Evolutionary conservation across 2,113 vertebrate genomes (phyloP).

Genomic region (Cyrtonyx montezumae): DNA sequence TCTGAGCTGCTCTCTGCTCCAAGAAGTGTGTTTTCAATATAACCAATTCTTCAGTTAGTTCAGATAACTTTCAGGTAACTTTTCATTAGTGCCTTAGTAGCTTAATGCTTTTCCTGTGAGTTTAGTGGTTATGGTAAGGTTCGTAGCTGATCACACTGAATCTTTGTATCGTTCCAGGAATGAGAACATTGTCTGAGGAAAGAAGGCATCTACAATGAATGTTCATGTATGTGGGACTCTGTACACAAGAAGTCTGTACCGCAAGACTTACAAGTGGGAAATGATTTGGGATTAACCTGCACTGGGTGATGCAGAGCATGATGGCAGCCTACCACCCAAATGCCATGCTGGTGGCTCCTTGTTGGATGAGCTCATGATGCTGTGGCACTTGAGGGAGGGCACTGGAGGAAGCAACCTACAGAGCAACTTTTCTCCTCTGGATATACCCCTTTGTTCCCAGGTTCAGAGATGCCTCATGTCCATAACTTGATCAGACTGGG

Average conservation of each 20-base stretch:
- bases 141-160: not conserved
- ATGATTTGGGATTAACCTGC: not conserved
- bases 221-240: not conserved
- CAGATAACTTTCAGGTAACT: not conserved
- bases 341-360: fast-evolving
- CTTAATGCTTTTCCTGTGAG: not conserved
- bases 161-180: not conserved
- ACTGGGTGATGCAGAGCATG: not conserved
- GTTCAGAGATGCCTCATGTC: fast-evolving
- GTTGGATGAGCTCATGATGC: not conserved
- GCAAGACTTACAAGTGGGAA: fast-evolving
- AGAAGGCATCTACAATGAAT: fast-evolving
- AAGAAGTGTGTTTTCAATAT: conserved; percentile 6
- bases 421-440: not conserved
- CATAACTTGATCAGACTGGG: fast-evolving
- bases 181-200: fast-evolving
- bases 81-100: not conserved
- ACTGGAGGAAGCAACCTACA: not conserved
- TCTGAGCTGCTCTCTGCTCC: conserved; percentile 30
- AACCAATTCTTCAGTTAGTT: not conserved
- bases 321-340: fast-evolving
- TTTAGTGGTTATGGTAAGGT: not conserved
- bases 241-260: not conserved
- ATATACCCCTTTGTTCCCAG: not conserved
- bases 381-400: not conserved